These are phyloP conservation scores for Aythya baeri DNA, from an alignment of 2,113 vertebrate species.

Conservation along the genomic window DNA sequence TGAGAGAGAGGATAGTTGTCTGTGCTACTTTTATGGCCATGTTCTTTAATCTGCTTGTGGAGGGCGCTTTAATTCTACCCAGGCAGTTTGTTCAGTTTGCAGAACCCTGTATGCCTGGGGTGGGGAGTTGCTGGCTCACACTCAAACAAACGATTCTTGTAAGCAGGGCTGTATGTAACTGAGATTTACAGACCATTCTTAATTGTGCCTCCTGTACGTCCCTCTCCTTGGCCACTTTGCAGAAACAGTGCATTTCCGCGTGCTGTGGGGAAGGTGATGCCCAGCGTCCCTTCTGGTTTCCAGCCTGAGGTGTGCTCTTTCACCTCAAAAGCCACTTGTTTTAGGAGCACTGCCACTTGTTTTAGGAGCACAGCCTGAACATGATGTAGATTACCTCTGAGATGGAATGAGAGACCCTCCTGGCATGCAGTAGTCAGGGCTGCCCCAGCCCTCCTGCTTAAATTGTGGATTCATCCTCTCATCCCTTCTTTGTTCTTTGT, in stretches of 20 bases:
- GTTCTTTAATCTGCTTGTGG: background rate
- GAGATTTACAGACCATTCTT: background rate
- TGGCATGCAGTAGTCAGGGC: background rate
- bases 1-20: background rate
- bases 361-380: background rate
- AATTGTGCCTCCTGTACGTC: rapidly evolving
- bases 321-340: background rate
- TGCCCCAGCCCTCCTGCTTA: background rate
- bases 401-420: background rate
- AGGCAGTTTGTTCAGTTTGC: rapidly evolving
- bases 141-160: too few species aligned
- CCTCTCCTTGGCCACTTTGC: background rate
- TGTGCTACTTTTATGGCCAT: background rate
- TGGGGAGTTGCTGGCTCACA: background rate
- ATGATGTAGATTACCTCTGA: background rate
- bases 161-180: background rate
- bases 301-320: background rate
- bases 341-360: background rate
- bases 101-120: background rate
- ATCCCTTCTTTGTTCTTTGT: background rate
- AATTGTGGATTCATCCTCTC: background rate
- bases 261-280: background rate
- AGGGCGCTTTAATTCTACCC: background rate
- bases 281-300: rapidly evolving
- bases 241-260: rapidly evolving